Base-by-base conservation (phyloP, 2,113 vertebrate genomes). In the Rhea americana region DNA sequence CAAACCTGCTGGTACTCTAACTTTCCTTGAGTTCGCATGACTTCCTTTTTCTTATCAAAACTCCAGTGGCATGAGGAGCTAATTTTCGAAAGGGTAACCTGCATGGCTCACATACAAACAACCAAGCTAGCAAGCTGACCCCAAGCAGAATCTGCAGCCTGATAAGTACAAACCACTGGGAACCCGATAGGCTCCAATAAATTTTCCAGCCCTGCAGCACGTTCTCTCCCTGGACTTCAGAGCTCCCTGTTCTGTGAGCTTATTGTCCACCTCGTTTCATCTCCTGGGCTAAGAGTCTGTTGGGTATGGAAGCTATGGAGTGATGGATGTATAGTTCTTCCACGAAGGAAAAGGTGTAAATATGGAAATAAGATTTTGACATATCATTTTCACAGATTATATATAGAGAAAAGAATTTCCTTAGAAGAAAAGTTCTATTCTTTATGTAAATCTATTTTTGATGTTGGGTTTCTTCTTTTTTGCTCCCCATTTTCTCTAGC, bases 51-150 rank as follows among this genome's bases (percentile, higher is more conserved):
- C 96, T 97, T 93, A 95, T 68, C 93, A 95, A 58, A 97, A 98
- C 98, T 97, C 95, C 97, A 97, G 97, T 93, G 97, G 98, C 98
- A 99, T 99, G 99, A 99, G 97, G 98, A 98, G 97, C 97, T 98
- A 96, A 95, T 97, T 97, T 97, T 95, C 70, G 93, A 97, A 98
- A 97, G 97, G 98, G 98, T 97, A 97, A 98, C 97, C 98, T 98
- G 99, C 99, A 99, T 99, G 99, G 98, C 98, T 97, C 97, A 98
- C 97, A 97, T 98, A 94, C 90, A 90, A 96, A 37, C 95, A 91
- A 95, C 94, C 84, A 94, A 97, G 93, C 97, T 98, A 95, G 87
- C 97, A 95, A 98, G 95, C 95, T 95, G 94, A 95, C 93, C 97
- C 95, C 87, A 94, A 93, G 89, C 98, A 92, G 95, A 97, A 90